Conservation (phyloP, 2,888 invertebrate genomes). For the Tupiocoris notatus region DNA sequence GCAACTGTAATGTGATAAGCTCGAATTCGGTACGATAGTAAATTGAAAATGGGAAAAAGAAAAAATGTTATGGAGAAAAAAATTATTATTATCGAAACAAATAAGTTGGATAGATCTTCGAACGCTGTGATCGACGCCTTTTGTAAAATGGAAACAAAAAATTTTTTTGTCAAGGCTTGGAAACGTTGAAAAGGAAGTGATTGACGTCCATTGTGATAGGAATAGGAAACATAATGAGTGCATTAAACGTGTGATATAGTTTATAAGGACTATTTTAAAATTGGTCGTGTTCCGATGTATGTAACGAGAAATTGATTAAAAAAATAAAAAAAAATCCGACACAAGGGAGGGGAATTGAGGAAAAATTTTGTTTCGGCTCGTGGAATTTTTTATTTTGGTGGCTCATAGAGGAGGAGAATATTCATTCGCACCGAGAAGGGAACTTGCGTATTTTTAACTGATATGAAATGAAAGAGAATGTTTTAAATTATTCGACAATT, state of each 20-base stretch:
- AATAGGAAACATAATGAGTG: slow-evolving; percentile 46
- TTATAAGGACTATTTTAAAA: slow-evolving; percentile 35
- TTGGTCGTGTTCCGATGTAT: background rate
- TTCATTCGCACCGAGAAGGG: too few species aligned
- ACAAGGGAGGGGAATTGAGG: too few species aligned
- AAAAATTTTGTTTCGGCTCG: too few species aligned
- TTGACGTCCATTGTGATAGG: slow-evolving; percentile 46
- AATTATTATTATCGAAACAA: too few species aligned
- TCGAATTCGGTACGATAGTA: slow-evolving; percentile 46
- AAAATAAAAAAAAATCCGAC: too few species aligned
- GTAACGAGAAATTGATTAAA: background rate
- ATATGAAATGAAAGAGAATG: too few species aligned
- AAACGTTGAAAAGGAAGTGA: background rate
- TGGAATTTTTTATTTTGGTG: too few species aligned
- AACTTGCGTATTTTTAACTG: too few species aligned
- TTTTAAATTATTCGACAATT: too few species aligned
- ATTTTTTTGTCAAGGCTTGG: background rate
- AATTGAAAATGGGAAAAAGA: too few species aligned
- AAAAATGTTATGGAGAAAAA: too few species aligned
- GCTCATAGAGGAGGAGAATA: too few species aligned
- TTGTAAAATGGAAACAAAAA: slow-evolving; percentile 9
- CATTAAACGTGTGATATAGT: slow-evolving; percentile 48
- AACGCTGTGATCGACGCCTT: slow-evolving; percentile 37
- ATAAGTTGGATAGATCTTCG: slow-evolving; percentile 26
- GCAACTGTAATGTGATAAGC: slow-evolving; percentile 47